Conservation (phyloP, 2,113 vertebrate genomes). For the Megaleporinus macrocephalus region DNA sequence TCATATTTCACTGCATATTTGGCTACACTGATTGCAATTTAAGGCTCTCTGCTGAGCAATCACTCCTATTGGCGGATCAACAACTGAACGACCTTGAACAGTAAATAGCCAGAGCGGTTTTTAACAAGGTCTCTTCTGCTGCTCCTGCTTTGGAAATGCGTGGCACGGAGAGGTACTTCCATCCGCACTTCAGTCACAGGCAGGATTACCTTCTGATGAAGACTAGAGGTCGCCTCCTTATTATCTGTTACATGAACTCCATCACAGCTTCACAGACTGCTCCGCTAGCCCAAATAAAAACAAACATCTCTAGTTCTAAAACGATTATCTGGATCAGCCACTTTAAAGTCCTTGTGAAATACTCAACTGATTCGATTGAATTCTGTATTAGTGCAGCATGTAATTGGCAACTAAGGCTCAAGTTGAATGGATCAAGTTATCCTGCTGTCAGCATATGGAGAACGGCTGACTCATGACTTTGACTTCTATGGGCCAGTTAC, state of each 20-base stretch:
- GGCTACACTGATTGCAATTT: slow-evolving; percentile 42
- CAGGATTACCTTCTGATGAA: slow-evolving; percentile 46
- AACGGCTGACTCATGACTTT: too few species aligned
- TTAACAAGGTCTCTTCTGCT: background rate
- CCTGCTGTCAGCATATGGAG: too few species aligned
- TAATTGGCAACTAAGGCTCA: too few species aligned
- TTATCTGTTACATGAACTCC: slow-evolving; percentile 6
- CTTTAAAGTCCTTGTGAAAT: background rate
- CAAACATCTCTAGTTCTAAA: background rate
- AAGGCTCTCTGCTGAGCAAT: slow-evolving; percentile 27
- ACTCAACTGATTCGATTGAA: background rate
- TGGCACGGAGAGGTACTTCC: background rate
- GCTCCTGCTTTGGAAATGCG: slow-evolving; percentile 10
- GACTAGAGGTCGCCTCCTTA: slow-evolving; percentile 13
- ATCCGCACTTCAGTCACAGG: slow-evolving; percentile 21
- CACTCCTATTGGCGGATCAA: slow-evolving; percentile 23
- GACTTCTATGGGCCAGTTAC: too few species aligned
- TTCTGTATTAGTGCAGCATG: too few species aligned
- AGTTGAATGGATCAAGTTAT: too few species aligned
- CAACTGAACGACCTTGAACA: slow-evolving; percentile 18
- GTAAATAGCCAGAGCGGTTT: slow-evolving; percentile 17
- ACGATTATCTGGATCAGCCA: background rate
- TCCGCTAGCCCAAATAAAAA: background rate
- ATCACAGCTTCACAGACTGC: background rate
- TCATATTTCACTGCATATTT: slow-evolving; percentile 15